Evolutionary conservation across 2,113 vertebrate species (phyloP), one percentile per base, ranked within the genome.

Genomic region (Apaloderma vittatum): DNA sequence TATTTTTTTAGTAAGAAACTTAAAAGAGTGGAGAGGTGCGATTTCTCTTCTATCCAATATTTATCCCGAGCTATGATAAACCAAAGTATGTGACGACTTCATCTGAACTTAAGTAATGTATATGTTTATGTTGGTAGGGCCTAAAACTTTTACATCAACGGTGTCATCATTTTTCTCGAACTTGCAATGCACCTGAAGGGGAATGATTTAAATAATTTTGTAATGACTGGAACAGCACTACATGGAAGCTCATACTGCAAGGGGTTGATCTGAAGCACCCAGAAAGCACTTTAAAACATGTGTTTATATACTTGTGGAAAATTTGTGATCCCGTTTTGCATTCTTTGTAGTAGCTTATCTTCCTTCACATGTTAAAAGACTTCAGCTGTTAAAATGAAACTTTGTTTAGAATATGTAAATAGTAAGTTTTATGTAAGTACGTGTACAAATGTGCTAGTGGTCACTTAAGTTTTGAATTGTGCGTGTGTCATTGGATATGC

Each of bases 81-180:
- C 98, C 98, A 98, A 98, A 98, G 98, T 98, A 91, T 94, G 84
- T 94, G 96, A 98, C 96, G 97, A 84, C 93, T 96, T 97, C 88
- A 96, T 97, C 95, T 92, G 95, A 97, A 97, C 78, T 93, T 97
- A 96, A 92, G 83, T 95, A 93, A 92, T 96, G 88, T 96, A 90
- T 96, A 86, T 23, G 3, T 96, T 98, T 95, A 73, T 96, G 88
- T 97, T 97, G 90, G 93, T 97, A 91, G 62, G 93, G 77, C 82
- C 91, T 95, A 97, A 92, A 96, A 94, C 88, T 92, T 90, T 85
- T 92, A 14, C 91, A 62, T 88, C 59, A 67, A 16, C 6, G 59
- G 74, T 94, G 95, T 96, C 4, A 4, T 95, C 54, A 45, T 97
- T 91, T 81, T 97, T 97, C 96, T 96, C 94, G 94, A 97, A 75